Conservation (phyloP, 2,113 vertebrate genomes). For the Centropristis striata region DNA sequence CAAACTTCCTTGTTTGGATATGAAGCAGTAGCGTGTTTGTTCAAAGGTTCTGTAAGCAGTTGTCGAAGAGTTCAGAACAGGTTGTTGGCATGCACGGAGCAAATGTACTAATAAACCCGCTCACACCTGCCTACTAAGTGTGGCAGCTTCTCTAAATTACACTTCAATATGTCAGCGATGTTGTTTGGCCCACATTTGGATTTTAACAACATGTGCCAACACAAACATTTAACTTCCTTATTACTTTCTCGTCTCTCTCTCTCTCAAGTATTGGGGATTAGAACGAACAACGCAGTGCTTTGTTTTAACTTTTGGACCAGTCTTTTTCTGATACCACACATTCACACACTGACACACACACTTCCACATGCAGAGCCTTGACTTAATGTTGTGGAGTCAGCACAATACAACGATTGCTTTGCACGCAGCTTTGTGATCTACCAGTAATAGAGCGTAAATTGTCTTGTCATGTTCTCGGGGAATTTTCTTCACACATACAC, state of each 20-base stretch:
- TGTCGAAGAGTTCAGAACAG: slow-evolving; percentile 23
- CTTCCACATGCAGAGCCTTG: not conserved
- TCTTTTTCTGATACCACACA: not conserved
- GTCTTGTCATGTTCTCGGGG: not conserved
- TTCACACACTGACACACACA: not conserved
- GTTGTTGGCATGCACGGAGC: not conserved
- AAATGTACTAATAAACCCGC: not conserved
- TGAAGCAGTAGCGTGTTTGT: not conserved
- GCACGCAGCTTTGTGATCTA: not conserved
- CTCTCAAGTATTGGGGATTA: not conserved
- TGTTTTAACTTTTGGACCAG: not conserved
- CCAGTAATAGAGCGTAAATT: not conserved
- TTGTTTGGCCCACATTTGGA: not conserved
- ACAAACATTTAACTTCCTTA: not conserved
- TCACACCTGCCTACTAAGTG: not conserved
- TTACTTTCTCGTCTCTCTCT: not conserved
- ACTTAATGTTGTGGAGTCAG: slow-evolving; percentile 9
- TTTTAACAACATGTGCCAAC: not conserved
- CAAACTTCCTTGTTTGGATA: slow-evolving; percentile 8
- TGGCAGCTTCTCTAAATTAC: not conserved
- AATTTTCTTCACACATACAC: not conserved
- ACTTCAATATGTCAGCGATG: not conserved
- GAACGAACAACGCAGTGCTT: not conserved
- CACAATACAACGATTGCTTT: not conserved
- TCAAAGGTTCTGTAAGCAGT: slow-evolving; percentile 3